These are phyloP conservation scores for Polymixis flavicincta DNA, from an alignment of 2,888 invertebrate genomes.

Conservation along the genomic window DNA sequence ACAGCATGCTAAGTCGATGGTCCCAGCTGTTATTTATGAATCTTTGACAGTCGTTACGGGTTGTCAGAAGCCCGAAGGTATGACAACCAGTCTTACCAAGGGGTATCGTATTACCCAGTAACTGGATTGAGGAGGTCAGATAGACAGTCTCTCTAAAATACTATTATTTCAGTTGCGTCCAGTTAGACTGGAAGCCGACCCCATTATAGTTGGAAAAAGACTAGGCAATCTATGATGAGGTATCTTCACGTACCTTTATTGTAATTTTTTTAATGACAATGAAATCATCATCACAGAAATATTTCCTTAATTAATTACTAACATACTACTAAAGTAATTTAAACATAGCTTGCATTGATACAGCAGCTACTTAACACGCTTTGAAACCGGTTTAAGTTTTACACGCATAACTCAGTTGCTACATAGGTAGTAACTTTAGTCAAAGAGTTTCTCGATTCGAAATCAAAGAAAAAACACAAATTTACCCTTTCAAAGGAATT, in stretches of 20 bases:
- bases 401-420: constrained; percentile 13
- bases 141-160: too few species aligned
- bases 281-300: constrained; percentile 24
- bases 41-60: too few species aligned
- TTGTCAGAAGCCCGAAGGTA: too few species aligned
- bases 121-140: too few species aligned
- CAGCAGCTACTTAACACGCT: constrained; percentile 31
- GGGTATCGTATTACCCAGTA: too few species aligned
- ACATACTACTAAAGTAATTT: constrained; percentile 35
- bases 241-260: neutral
- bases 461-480: constrained; percentile 8
- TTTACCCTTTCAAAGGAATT: neutral
- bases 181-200: too few species aligned
- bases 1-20: too few species aligned
- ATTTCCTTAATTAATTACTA: constrained; percentile 41
- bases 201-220: too few species aligned
- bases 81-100: too few species aligned
- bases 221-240: too few species aligned
- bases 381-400: constrained; percentile 37
- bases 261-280: neutral
- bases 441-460: neutral
- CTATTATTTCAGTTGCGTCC: too few species aligned
- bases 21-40: too few species aligned
- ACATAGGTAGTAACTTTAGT: neutral
- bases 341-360: constrained; percentile 43